phyloP scores from a whole-genome alignment of 1,140 invertebrate genomes.

The Heliothis subflexa region DNA sequence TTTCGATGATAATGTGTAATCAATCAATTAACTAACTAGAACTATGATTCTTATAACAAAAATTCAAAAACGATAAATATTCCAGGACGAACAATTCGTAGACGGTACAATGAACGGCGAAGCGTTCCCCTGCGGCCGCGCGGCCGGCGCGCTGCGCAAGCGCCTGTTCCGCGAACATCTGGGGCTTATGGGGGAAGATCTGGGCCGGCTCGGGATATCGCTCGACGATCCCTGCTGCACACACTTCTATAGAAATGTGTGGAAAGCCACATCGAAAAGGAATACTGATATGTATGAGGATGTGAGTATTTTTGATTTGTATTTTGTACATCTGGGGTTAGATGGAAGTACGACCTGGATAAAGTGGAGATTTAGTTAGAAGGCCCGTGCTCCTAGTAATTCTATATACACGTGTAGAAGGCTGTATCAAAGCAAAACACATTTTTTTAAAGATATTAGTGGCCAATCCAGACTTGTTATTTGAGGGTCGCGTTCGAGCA shows the following conservation, averaged over 20 bases:
- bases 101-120: slow-evolving; percentile 93
- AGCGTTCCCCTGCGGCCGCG: slow-evolving; percentile 93
- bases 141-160: slow-evolving; percentile 93
- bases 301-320: slow-evolving; percentile 55
- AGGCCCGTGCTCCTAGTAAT: too few species aligned
- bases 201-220: slow-evolving; percentile 83
- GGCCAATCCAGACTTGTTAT: not conserved
- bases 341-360: too few species aligned
- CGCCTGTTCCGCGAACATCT: slow-evolving; percentile 97
- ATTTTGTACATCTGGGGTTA: too few species aligned
- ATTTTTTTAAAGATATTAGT: too few species aligned
- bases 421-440: too few species aligned
- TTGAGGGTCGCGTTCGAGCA: not conserved
- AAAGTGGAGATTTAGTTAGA: too few species aligned
- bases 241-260: slow-evolving; percentile 93
- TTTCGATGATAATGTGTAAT: too few species aligned
- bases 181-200: slow-evolving; percentile 87
- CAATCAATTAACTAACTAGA: too few species aligned
- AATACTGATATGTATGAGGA: slow-evolving; percentile 96
- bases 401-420: too few species aligned
- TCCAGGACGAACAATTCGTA: slow-evolving; percentile 93
- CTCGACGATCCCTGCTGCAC: slow-evolving; percentile 92
- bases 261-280: slow-evolving; percentile 91
- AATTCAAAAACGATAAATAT: too few species aligned
- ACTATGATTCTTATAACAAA: too few species aligned